These are phyloP conservation scores for Ascaphus truei DNA, from an alignment of 2,113 vertebrate genomes.

Conservation along the genomic window DNA sequence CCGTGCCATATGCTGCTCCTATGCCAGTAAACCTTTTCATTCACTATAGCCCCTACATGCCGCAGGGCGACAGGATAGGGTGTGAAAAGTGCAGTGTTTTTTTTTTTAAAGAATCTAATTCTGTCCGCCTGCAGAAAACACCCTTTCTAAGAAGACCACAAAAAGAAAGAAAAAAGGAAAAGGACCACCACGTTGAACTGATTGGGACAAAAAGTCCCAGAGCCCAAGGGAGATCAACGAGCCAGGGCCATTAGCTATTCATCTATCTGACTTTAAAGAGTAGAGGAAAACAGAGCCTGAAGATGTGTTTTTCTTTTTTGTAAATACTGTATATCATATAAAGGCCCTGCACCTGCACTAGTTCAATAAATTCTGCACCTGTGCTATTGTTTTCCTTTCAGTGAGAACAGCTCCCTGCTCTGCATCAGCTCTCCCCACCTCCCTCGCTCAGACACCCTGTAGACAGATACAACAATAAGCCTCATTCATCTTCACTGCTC, in stretches of 20 bases:
- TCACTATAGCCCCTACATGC: too few species aligned
- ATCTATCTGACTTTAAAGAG: constrained; percentile 28
- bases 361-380: constrained; percentile 56
- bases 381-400: constrained; percentile 65
- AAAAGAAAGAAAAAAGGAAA: neutral
- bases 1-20: too few species aligned
- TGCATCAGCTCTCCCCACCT: constrained; percentile 53
- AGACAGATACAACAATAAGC: constrained; percentile 34
- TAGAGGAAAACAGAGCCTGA: constrained; percentile 22
- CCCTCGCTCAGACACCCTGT: constrained; percentile 39
- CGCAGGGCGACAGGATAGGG: too few species aligned
- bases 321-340: constrained; percentile 47
- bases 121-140: neutral
- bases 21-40: too few species aligned
- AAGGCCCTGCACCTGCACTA: constrained; percentile 44
- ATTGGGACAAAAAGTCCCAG: constrained; percentile 39
- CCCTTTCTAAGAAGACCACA: neutral
- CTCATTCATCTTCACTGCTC: constrained; percentile 26
- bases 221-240: constrained; percentile 41
- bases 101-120: too few species aligned
- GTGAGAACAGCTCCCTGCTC: constrained; percentile 49
- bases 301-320: constrained; percentile 45
- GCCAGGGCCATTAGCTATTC: constrained; percentile 23
- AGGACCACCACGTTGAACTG: constrained; percentile 20
- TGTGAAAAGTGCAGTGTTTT: too few species aligned